These are phyloP conservation scores for Indicator indicator DNA, from an alignment of 2,113 vertebrate species.

Conservation along the genomic window DNA sequence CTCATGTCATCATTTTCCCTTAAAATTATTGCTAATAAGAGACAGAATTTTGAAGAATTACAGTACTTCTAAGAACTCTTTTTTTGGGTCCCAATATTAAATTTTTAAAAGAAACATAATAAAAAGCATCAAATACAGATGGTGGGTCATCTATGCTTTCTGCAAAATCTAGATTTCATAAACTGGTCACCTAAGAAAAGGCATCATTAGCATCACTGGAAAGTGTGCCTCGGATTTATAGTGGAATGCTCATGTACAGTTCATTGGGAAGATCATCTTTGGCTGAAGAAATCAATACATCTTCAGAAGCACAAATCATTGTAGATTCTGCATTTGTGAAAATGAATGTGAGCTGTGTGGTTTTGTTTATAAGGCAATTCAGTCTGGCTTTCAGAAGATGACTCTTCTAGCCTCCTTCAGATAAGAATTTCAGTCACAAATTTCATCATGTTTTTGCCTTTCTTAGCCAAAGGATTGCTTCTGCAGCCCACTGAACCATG, in stretches of 20 bases:
- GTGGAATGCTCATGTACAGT: background rate
- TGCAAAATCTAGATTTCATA: background rate
- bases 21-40: background rate
- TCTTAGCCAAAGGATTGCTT: background rate
- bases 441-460: background rate
- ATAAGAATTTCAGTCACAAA: background rate
- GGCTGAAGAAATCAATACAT: background rate
- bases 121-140: background rate
- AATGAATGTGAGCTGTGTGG: background rate
- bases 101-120: background rate
- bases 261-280: background rate
- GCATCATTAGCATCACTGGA: background rate
- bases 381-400: background rate
- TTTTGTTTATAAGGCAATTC: background rate
- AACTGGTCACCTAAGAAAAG: background rate
- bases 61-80: background rate
- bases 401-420: background rate
- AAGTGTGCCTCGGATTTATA: background rate
- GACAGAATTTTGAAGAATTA: background rate
- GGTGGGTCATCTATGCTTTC: background rate
- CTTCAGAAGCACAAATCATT: background rate
- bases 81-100: background rate
- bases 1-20: background rate
- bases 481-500: background rate
- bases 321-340: background rate